phyloP scores from a whole-genome alignment of 2,113 vertebrate species.

The Chaetodon auriga region DNA sequence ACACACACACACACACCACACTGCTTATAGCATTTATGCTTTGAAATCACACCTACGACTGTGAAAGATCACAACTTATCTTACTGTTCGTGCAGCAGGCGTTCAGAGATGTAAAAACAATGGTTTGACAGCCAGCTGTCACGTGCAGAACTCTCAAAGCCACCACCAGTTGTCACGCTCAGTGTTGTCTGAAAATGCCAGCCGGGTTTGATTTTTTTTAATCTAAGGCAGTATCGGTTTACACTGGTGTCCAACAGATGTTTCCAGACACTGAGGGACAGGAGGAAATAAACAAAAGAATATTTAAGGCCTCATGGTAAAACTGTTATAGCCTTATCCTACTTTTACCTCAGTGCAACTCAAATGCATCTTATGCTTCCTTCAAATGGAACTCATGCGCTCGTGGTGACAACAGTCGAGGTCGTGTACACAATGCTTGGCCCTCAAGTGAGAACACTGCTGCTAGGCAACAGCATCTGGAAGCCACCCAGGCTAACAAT shows the following conservation, averaged over 20 bases:
- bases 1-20: neutral
- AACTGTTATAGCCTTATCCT: too few species aligned
- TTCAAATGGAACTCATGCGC: too few species aligned
- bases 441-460: too few species aligned
- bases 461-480: too few species aligned
- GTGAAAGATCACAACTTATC: conserved; percentile 7
- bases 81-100: conserved; percentile 1
- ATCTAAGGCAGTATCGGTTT: neutral
- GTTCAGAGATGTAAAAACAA: neutral
- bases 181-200: neutral
- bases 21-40: neutral
- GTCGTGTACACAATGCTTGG: too few species aligned
- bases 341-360: too few species aligned
- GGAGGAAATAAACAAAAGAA: neutral
- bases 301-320: too few species aligned
- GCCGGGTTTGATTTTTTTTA: neutral
- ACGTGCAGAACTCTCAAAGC: neutral
- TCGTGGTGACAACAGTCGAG: too few species aligned
- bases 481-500: too few species aligned
- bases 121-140: conserved; percentile 3
- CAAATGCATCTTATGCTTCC: too few species aligned
- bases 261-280: neutral
- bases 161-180: neutral
- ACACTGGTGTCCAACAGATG: neutral
- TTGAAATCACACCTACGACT: neutral